These are phyloP conservation scores for Tenthredo scrophulariae DNA, from an alignment of 2,888 invertebrate species.

Conservation along the genomic window DNA sequence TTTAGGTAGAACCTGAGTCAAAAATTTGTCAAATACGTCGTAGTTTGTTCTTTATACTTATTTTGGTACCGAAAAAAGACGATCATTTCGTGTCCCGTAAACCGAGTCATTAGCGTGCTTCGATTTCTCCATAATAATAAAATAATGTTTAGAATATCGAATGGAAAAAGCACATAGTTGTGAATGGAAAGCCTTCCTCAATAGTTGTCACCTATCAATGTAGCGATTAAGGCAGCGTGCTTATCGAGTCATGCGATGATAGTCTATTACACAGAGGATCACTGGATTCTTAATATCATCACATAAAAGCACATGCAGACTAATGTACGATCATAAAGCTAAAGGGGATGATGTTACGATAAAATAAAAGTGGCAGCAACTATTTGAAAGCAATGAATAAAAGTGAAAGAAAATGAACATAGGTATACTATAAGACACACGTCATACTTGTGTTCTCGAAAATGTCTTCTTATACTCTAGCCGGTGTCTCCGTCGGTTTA, in stretches of 20 bases:
- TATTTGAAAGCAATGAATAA: neutral
- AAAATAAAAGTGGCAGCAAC: neutral
- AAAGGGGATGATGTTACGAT: neutral
- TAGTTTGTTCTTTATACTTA: neutral
- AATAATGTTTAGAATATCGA: neutral
- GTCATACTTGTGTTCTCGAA: slow-evolving; percentile 45
- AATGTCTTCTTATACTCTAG: slow-evolving; percentile 36
- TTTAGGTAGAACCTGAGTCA: neutral
- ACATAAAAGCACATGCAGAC: neutral
- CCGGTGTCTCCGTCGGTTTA: slow-evolving; percentile 49
- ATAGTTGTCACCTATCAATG: neutral
- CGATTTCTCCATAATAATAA: neutral
- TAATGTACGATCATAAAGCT: neutral
- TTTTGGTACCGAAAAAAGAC: slow-evolving; percentile 1
- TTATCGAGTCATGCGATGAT: neutral
- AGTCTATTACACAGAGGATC: slow-evolving; percentile 2
- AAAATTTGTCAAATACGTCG: neutral
- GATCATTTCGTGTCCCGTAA: neutral
- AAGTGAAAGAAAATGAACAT: neutral
- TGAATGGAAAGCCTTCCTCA: neutral
- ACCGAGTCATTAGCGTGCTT: neutral
- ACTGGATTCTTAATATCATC: neutral
- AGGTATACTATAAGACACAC: slow-evolving; percentile 2
- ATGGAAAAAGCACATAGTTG: neutral
- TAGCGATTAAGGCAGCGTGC: neutral